These are phyloP conservation scores for Corydoras sp. DNA, from an alignment of 2,113 vertebrate species.

Conservation along the genomic window DNA sequence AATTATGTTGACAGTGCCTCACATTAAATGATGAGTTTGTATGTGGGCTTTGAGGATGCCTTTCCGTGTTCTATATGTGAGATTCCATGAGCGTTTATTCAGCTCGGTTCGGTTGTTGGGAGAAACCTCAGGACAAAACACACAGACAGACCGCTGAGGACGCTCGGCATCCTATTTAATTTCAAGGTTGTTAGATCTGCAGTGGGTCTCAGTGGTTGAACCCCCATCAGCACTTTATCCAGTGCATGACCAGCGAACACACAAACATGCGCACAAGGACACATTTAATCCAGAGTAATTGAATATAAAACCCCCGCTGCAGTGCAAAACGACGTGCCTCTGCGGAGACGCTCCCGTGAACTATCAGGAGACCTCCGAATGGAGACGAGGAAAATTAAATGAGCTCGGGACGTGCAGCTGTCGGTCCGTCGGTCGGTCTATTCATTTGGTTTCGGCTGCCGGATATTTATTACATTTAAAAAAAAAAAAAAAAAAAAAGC, in stretches of 20 bases:
- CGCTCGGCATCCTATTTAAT: conserved; percentile 12
- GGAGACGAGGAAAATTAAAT: neutral
- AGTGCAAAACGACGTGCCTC: neutral
- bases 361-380: neutral
- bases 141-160: neutral
- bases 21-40: no score
- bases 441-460: neutral
- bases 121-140: no score
- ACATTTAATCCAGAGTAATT: conserved; percentile 6
- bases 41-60: no score
- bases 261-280: conserved; percentile 2
- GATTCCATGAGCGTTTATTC: no score
- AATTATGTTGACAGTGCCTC: no score
- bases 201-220: conserved; percentile 4
- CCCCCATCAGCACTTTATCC: neutral
- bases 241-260: neutral
- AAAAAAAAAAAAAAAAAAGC: no score
- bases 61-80: no score
- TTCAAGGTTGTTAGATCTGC: conserved; percentile 19
- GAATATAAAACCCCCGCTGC: neutral
- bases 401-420: neutral
- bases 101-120: no score
- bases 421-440: neutral
- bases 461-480: no score
- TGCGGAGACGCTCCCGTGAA: neutral